Percentiles rank a stretch among this genome's conserved stretches.
These are phyloP conservation scores for Himalopsyche anomala DNA, from an alignment of 2,888 invertebrate species.

Conservation along the genomic window DNA sequence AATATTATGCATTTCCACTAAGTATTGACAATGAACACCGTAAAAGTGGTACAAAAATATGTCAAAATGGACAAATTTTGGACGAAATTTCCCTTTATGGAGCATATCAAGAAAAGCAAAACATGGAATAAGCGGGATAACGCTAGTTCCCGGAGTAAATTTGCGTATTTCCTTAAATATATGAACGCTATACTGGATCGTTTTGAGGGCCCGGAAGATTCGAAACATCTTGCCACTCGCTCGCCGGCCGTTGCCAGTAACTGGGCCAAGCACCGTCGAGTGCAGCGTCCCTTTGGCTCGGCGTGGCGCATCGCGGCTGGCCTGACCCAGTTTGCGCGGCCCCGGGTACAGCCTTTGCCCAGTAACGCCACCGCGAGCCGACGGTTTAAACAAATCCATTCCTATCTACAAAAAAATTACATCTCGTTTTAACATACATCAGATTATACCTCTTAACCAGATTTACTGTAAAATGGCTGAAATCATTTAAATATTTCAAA, in stretches of 20 bases:
- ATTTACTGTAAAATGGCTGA: too few species aligned
- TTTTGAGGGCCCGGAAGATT: neutral
- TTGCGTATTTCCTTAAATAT: too few species aligned
- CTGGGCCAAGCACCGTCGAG: constrained; percentile 24
- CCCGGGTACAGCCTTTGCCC: constrained; percentile 27
- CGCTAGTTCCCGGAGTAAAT: too few species aligned
- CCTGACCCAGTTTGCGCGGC: constrained; percentile 22
- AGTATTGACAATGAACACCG: too few species aligned
- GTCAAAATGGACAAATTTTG: too few species aligned
- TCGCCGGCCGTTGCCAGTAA: constrained; percentile 20
- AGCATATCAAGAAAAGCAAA: too few species aligned
- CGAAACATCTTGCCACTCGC: constrained; percentile 10
- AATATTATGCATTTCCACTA: too few species aligned
- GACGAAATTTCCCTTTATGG: too few species aligned
- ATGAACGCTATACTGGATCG: too few species aligned
- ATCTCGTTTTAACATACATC: neutral
- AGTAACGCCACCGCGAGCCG: constrained; percentile 26
- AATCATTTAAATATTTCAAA: too few species aligned
- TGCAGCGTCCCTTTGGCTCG: constrained; percentile 37
- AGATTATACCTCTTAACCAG: neutral
- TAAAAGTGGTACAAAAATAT: too few species aligned
- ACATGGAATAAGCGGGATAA: too few species aligned
- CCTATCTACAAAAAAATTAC: neutral
- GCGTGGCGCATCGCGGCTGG: constrained; percentile 40
- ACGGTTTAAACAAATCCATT: neutral